Percentiles rank a stretch among this genome's conserved stretches.
phyloP scores from a whole-genome alignment of 1,140 invertebrate genomes.

The Solen grandis region DNA sequence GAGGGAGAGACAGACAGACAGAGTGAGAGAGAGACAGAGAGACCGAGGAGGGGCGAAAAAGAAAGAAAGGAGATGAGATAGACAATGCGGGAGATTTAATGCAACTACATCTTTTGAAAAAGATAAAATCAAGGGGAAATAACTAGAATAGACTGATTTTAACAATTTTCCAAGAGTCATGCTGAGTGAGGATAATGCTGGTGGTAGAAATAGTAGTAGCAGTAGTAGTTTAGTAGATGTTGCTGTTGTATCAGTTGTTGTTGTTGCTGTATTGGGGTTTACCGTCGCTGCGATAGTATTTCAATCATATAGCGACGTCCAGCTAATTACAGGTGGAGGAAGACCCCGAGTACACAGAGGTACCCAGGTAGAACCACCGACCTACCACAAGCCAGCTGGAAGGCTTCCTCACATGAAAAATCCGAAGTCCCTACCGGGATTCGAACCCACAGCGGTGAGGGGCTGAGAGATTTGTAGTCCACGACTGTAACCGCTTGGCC shows the following conservation, averaged over 20 bases:
- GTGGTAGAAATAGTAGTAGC: neutral
- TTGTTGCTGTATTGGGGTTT: neutral
- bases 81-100: slow-evolving; percentile 5
- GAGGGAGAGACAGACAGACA: neutral
- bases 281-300: neutral
- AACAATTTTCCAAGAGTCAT: slow-evolving; percentile 25
- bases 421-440: no score
- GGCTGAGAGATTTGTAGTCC: no score
- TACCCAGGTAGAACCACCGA: no score
- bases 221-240: slow-evolving; percentile 1
- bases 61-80: neutral
- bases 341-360: no score
- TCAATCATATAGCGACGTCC: no score
- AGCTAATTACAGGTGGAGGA: no score
- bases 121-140: slow-evolving; percentile 3
- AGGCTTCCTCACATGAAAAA: no score
- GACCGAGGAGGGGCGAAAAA: neutral
- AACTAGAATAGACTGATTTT: neutral
- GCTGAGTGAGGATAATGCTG: neutral
- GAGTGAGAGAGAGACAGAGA: neutral
- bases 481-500: no score
- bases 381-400: no score
- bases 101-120: slow-evolving; percentile 26
- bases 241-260: neutral
- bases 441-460: no score